Percentiles rank a stretch among this genome's conserved stretches.
Conservation (phyloP, 1,140 invertebrate species). For the Coboldia fuscipes region DNA sequence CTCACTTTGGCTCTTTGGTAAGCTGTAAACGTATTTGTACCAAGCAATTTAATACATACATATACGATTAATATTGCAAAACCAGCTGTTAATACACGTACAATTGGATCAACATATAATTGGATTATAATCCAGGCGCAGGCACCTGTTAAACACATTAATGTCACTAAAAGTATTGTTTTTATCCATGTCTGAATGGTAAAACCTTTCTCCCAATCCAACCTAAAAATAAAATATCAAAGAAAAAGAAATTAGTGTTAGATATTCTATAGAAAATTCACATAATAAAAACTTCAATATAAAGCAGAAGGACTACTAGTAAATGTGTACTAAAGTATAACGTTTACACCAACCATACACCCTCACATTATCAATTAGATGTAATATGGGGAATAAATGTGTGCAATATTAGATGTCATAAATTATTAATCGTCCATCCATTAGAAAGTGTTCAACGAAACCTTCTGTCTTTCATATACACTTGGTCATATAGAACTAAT, state of each 20-base stretch:
- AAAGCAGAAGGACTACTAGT: neutral
- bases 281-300: no score
- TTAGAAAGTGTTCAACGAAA: no score
- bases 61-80: constrained; percentile 62
- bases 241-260: neutral
- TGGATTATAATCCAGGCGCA: constrained; percentile 65
- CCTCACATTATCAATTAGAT: no score
- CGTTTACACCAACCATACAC: no score
- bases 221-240: constrained; percentile 18
- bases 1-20: constrained; percentile 77
- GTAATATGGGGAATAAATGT: no score
- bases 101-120: constrained; percentile 51
- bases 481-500: no score
- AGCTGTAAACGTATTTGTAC: constrained; percentile 63
- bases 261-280: no score
- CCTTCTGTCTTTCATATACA: no score
- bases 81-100: constrained; percentile 57
- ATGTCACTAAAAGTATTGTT: constrained; percentile 38
- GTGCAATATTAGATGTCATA: no score
- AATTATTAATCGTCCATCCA: no score
- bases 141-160: constrained; percentile 50
- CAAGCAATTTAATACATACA: constrained; percentile 61
- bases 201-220: constrained; percentile 61
- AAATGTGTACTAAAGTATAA: neutral
- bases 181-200: constrained; percentile 57